Percentiles rank a stretch among this genome's conserved stretches.
These are phyloP conservation scores for Stratiomys singularior DNA, from an alignment of 2,888 invertebrate species.

Conservation along the genomic window DNA sequence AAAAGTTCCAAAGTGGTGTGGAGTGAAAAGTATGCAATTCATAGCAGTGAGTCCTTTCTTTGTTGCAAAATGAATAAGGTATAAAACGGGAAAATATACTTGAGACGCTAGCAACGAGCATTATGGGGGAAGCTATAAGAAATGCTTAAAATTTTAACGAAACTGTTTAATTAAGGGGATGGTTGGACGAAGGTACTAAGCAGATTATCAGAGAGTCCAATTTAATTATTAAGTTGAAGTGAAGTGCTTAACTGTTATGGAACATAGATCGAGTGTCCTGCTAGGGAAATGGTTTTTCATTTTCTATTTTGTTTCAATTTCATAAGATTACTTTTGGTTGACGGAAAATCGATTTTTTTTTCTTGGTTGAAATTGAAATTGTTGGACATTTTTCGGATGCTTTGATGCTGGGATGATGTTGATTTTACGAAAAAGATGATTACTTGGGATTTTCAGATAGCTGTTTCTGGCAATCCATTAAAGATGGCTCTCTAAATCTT, in stretches of 20 bases:
- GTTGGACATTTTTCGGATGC: too few relatives aligned
- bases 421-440: too few relatives aligned
- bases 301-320: background rate
- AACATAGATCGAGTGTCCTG: background rate
- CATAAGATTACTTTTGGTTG: background rate
- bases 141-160: conserved; percentile 34
- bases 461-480: too few relatives aligned
- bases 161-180: conserved; percentile 36
- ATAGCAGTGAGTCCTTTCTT: background rate
- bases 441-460: too few relatives aligned
- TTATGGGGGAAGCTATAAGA: conserved; percentile 1
- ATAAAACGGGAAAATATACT: background rate
- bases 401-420: too few relatives aligned
- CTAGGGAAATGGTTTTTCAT: background rate
- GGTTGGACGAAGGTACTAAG: conserved; percentile 14
- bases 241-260: conserved; percentile 10
- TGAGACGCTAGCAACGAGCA: background rate
- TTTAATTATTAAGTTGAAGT: conserved; percentile 36
- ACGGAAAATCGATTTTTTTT: background rate
- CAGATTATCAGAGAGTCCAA: conserved; percentile 36
- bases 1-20: background rate
- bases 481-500: too few relatives aligned
- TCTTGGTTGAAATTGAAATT: background rate
- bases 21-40: background rate
- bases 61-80: background rate